Base-by-base conservation (phyloP, 1,140 invertebrate species). In the Dendrolimus kikuchii region DNA sequence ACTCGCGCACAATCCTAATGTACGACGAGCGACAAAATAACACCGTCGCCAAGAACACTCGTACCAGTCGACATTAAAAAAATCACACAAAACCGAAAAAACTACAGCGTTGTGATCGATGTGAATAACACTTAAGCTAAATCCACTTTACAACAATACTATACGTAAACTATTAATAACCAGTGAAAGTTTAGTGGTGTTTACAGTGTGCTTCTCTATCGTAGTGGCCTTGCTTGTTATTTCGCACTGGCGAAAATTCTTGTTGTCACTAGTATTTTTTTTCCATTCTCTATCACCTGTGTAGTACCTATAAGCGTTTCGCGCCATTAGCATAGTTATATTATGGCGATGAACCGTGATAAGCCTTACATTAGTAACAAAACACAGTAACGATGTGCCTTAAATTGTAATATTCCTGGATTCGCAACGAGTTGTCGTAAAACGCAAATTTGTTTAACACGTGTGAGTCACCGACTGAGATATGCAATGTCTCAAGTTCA, bases 141-240 rank as follows among this genome's bases (percentile, higher is more conserved):
- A 9, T n/a, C 7, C 43, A 45, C 43, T 5, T 10, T 45, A 36
- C 46, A 38, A 40, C 55, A 52, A 59, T 62, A 61, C 57, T 55
- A 53, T 52, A 48, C 46, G 44, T 54, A 64, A 66, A 60, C 60
- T 73, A 68, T 74, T 75, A 63, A 67, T 73, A 75, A 63, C 60
- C 48, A 47, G 58, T 64, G 54, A 68, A 66, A 67, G 70, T 53
- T 59, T 59, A 55, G 59, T 62, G 50, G 55, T 74, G 68, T 77
- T 79, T 71, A 65, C 46, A 23, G 23, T 52, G 58, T 51, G 58
- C 49, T 66, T 67, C 56, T 68, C 62, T 77, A 77, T 74, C 62
- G 77, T 79, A 76, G 73, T 80, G 74, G 75, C 80, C 80, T 80
- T 78, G 73, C 58, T 64, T 55, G 66, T 78, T 81, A 81, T 82